Base-by-base conservation (phyloP, 1,140 invertebrate genomes). In the Zaprionus ghesquierei region DNA sequence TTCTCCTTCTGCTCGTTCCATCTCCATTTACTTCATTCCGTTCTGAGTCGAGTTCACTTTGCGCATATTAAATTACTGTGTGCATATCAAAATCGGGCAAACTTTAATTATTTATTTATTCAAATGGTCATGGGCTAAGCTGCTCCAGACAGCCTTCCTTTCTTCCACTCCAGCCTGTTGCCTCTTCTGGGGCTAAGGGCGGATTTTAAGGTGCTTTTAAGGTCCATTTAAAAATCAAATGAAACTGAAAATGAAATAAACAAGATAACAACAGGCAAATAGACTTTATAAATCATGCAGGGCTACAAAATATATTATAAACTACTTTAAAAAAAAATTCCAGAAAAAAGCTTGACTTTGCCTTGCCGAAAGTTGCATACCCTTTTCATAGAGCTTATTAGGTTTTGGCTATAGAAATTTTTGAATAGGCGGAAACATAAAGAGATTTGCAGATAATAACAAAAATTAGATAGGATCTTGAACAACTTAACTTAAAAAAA, bases 31-130 rank as follows among this genome's bases (percentile, higher is more conserved):
- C n/a, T n/a, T 6, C 35, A 41, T 41, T 15, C 35, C n/a, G 8
- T 38, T 38, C 35, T 18, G 41, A 46, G 8, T 41, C 20, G 13
- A 31, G 53, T 49, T 33, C 29, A 54, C 62, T 59, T 66, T 64
- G 35, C 58, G 49, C 66, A 62, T 62, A 62, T 70, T 63, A 63
- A 66, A 72, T 41, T 38, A 25, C 44, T 46, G 46, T 59, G 25
- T 60, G 69, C 63, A 68, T 46, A 72, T 72, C 23, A 58, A 65
- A 65, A 65, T 31, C 20, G 51, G 25, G 56, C 38, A 55, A 61
- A 62, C 63, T 81, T 86, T 85, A 81, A 81, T 85, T 78, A 81
- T 85, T 86, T 85, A 85, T 81, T 86, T 78, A 85, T 85, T 81
- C 66, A 78, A 81, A 86, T 60, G 63, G 55, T 55, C 59, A 35